Evolutionary conservation across 2,113 vertebrate genomes (phyloP), one percentile per base, ranked within the genome.

Genomic region (Lophius piscatorius): DNA sequence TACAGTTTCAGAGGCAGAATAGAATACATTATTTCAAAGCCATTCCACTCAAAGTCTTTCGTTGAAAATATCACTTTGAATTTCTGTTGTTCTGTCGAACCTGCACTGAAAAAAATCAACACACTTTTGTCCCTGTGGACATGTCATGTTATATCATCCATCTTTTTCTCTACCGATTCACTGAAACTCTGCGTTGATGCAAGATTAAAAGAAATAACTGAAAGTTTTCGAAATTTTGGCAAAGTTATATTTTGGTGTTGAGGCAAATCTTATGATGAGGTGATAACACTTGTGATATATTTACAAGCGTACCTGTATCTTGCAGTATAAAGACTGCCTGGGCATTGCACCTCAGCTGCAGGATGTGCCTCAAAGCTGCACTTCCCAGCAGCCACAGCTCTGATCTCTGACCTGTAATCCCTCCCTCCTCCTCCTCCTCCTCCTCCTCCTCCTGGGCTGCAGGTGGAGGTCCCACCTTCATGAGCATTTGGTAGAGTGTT

Each of bases 291-390:
- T 31, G 26, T 44, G n/a, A 26, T n/a, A n/a, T n/a, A n/a, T n/a
- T n/a, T n/a, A n/a, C n/a, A 28, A 10, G 22, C 50, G 9, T 67
- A 88, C 85, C 87, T 87, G 60, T 69, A 0, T 93, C 91, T 34
- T 88, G 90, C 45, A 96, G 72, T 4, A 63, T 41, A 9, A 88
- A 83, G 66, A 99, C 74, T 0, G 95, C 96, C 82, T 99, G 96
- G 3, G 94, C 93, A 1, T 99, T 98, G 55, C 95, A 97, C 3
- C 91, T 90, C 6, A 99, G 91, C 82, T 99, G 96, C 55, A 98
- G 68, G 70, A 96, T 1, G 21, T 98, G 97, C 39, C 91, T 93
- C 73, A 99, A 87, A 84, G 93, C 90, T 0, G 90, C 91, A 77
- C 91, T 90, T 83, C 94, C 96, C 81, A 96, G 62, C 18, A 86